Evolutionary conservation across 2,797 vertebrate genomes (phyloP), one percentile per base, ranked within the genome.

Genomic region (Leucoraja ocellata): DNA sequence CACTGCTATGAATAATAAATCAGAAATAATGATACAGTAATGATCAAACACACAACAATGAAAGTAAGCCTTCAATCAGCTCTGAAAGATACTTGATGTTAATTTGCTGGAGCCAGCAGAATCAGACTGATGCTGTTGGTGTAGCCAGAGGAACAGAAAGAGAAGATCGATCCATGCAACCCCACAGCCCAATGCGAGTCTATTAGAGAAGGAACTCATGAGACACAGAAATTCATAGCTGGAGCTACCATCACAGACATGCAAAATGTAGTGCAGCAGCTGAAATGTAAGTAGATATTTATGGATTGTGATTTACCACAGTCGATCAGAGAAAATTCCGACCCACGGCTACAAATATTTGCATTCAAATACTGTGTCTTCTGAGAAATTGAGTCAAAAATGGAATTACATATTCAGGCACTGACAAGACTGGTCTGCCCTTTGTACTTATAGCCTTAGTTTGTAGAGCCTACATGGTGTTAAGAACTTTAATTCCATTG

Each of bases 401-500:
- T 23, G 7, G 63, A 73, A 23, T 91, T 73, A 46, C 18, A 73
- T 28, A 18, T 46, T 32, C 16, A 73, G 18, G 36, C 18, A 91
- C 1, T 39, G 36, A 73, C 36, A 71, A 73, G 16, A 39, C 39
- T 74, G 25, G 46, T 28, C 39, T 58, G 36, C 16, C 76, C 39
- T 92, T 92, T 54, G 21, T n/a, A 46, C 18, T 54, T 76, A 54
- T 54, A 76, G 76, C 71, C 71, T 18, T 91, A 74, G 65, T 91
- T 73, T 74, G 68, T 91, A 46, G 73, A 46, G 32, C 39, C 76
- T 58, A 76, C 54, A 74, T 91, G 25, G 23, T 74, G 10, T 39
- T 28, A 54, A 71, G 68, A 91, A 71, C 46, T 92, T 92, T 54
- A 92, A 76, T 92, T 92, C 39, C 90, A 92, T 54, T 92, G 71